These are phyloP conservation scores for Diacarnus erythraeanus DNA, from an alignment of 37 sponge, comb jelly and placozoan species.

Conservation along the genomic window DNA sequence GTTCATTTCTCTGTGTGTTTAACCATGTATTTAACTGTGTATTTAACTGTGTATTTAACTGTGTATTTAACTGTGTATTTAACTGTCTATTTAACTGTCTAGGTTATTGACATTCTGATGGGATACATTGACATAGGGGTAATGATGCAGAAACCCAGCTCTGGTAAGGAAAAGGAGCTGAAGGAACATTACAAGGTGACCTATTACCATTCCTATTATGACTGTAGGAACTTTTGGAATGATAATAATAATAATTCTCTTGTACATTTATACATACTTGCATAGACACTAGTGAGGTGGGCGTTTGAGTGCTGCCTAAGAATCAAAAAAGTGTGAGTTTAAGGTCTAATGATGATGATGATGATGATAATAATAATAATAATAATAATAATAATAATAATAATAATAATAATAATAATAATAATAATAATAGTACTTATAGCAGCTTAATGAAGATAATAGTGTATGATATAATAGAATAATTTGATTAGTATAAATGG, in stretches of 20 bases:
- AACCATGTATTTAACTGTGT: neutral
- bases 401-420: conserved; percentile 3
- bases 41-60: neutral
- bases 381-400: conserved; percentile 3
- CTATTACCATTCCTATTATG: too few relatives aligned
- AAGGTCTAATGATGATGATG: neutral
- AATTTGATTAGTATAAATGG: too few relatives aligned
- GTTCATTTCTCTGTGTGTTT: too few relatives aligned
- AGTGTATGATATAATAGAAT: neutral
- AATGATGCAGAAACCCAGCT: conserved; percentile 58
- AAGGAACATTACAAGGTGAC: conserved; percentile 49
- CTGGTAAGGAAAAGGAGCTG: conserved; percentile 26
- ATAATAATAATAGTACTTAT: neutral
- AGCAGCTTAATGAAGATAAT: neutral
- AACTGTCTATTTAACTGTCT: neutral
- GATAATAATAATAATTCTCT: too few relatives aligned
- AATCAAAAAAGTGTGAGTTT: conserved; percentile 45
- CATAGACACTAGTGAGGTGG: conserved; percentile 39
- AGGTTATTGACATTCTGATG: conserved; percentile 62
- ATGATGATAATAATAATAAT: neutral
- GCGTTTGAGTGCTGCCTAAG: conserved; percentile 49
- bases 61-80: neutral
- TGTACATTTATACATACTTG: too few relatives aligned
- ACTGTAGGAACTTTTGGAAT: too few relatives aligned
- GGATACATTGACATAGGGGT: conserved; percentile 60